phyloP scores from a whole-genome alignment of 2,888 invertebrate species.

The Pelosia muscerda region DNA sequence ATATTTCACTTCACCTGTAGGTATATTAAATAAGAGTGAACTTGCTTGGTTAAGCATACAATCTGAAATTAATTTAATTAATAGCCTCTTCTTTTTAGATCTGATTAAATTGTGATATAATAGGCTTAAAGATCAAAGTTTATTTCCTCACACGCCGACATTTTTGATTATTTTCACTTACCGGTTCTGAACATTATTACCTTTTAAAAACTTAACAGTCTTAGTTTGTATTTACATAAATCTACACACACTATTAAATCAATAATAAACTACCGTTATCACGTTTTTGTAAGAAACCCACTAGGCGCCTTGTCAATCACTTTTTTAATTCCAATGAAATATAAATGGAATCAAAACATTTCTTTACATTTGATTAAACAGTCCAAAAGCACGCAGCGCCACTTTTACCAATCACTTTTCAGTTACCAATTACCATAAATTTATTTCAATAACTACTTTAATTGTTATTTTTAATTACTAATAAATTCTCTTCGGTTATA shows the following conservation, averaged over 20 bases:
- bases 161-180: too few relatives aligned
- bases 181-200: not conserved
- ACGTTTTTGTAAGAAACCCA: not conserved
- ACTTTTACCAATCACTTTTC: constrained; percentile 17
- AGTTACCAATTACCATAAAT: constrained; percentile 48
- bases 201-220: not conserved
- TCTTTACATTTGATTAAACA: constrained; percentile 15
- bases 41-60: too few relatives aligned
- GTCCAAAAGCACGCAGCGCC: constrained; percentile 15
- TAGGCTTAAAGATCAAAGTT: too few relatives aligned
- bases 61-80: too few relatives aligned
- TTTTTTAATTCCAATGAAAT: constrained; percentile 7
- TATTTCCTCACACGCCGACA: too few relatives aligned
- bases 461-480: constrained; percentile 40
- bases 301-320: not conserved
- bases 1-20: too few relatives aligned
- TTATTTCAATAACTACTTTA: constrained; percentile 25
- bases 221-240: too few relatives aligned
- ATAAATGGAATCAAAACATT: not conserved
- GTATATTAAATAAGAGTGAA: too few relatives aligned
- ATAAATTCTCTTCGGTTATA: constrained; percentile 30
- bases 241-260: not conserved
- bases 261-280: not conserved
- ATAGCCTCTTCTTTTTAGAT: too few relatives aligned
- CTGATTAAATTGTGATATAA: too few relatives aligned